Percentiles rank a stretch among this genome's conserved stretches.
Evolutionary conservation across 2,888 invertebrate genomes (phyloP).

Genomic region (Lepidochrysops patricia): DNA sequence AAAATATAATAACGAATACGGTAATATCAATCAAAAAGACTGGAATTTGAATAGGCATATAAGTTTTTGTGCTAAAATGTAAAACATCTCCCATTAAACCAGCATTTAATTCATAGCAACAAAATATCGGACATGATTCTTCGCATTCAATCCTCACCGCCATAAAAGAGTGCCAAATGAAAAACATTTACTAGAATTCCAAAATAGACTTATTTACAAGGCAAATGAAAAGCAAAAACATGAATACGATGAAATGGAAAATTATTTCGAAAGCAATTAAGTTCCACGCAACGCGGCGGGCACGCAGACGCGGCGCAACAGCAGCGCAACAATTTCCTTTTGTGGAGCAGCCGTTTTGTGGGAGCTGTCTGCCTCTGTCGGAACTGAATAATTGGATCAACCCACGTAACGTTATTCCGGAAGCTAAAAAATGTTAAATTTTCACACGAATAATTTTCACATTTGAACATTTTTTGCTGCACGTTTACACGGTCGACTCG

Average conservation of each 20-base stretch:
- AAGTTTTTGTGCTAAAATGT: background rate
- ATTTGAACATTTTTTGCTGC: background rate
- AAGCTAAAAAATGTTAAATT: background rate
- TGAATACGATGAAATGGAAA: conserved; percentile 11
- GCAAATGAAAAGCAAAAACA: conserved; percentile 9
- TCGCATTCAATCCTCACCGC: background rate
- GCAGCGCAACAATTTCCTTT: conserved; percentile 5
- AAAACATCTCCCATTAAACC: background rate
- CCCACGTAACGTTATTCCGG: conserved; percentile 8
- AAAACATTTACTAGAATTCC: background rate
- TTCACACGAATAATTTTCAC: background rate
- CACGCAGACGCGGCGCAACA: background rate
- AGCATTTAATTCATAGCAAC: background rate
- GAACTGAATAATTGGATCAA: conserved; percentile 11
- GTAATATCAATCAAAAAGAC: too few relatives aligned
- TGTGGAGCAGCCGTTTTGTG: conserved; percentile 8
- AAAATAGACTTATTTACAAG: background rate
- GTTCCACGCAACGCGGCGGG: conserved; percentile 1
- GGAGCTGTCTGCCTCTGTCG: background rate
- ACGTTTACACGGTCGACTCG: background rate
- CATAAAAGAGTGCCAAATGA: background rate
- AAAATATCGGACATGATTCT: too few relatives aligned
- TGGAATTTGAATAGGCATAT: background rate
- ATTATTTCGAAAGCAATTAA: conserved; percentile 8
- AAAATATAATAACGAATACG: too few relatives aligned